Conservation (phyloP, 2,888 invertebrate species). For the Maniola hyperantus region DNA sequence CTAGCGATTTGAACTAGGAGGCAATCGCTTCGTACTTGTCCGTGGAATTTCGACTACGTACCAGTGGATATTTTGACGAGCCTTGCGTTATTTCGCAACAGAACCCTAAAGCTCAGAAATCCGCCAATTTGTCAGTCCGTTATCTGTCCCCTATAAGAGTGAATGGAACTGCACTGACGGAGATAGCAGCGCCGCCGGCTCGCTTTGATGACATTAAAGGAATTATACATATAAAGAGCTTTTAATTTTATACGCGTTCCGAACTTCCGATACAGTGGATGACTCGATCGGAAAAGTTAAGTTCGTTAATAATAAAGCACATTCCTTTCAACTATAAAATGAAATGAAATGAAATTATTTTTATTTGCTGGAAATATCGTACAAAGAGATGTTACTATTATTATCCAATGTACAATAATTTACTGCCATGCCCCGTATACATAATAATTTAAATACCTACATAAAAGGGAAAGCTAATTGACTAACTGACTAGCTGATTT, state of each 20-base stretch:
- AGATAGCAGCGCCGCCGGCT: constrained; percentile 28
- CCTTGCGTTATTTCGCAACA: background rate
- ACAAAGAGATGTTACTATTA: too few relatives aligned
- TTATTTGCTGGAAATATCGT: background rate
- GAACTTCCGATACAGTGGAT: background rate
- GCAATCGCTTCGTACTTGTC: too few relatives aligned
- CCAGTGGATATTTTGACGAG: too few relatives aligned
- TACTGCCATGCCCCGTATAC: too few relatives aligned
- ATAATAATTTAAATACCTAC: too few relatives aligned
- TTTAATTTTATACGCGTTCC: constrained; percentile 25
- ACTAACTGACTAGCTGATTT: too few relatives aligned
- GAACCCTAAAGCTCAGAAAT: constrained; percentile 34
- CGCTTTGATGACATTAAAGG: constrained; percentile 33
- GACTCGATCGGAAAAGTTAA: background rate
- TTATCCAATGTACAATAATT: too few relatives aligned
- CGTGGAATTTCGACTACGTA: too few relatives aligned
- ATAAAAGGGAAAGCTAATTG: too few relatives aligned
- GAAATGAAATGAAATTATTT: background rate
- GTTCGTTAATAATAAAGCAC: background rate
- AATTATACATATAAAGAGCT: constrained; percentile 29
- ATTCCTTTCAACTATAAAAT: background rate
- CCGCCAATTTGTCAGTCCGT: constrained; percentile 38
- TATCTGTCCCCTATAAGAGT: constrained; percentile 37
- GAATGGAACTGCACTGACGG: constrained; percentile 35
- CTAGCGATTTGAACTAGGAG: too few relatives aligned